Evolutionary conservation across 2,888 invertebrate genomes (phyloP).

Genomic region (Drosophila infuscata): DNA sequence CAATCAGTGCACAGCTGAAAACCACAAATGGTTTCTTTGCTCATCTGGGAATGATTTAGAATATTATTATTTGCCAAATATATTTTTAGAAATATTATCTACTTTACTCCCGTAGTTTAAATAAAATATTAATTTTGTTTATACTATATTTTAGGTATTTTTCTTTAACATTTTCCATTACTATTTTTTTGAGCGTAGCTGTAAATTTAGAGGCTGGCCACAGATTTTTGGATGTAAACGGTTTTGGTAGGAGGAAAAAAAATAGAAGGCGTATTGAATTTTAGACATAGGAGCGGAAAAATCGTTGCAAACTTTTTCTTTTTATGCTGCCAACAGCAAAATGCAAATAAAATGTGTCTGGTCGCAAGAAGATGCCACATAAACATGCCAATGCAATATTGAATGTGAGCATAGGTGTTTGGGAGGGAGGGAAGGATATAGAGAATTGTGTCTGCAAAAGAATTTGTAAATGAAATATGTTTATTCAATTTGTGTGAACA

Average conservation of each 20-base stretch:
- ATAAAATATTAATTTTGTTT: too few relatives aligned
- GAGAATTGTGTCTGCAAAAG: background rate
- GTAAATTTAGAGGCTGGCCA: slow-evolving; percentile 42
- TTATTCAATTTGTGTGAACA: background rate
- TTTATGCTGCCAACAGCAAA: slow-evolving; percentile 6
- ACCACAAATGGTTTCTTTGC: background rate
- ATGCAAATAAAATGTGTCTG: slow-evolving; percentile 31
- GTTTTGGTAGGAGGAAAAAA: background rate
- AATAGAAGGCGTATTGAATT: background rate
- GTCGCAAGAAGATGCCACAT: background rate
- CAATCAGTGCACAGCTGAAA: background rate
- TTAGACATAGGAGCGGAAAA: background rate
- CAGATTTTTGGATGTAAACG: slow-evolving; percentile 62
- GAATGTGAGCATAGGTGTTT: background rate
- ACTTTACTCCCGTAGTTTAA: too few relatives aligned
- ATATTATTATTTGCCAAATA: too few relatives aligned
- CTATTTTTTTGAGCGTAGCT: background rate
- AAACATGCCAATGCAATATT: background rate
- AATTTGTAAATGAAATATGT: background rate
- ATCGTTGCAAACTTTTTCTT: background rate
- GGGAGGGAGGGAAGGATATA: background rate
- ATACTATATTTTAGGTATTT: background rate
- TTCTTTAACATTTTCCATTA: background rate
- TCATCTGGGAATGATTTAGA: background rate
- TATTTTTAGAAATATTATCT: too few relatives aligned